A percentile compares a stretch with the other conserved stretches of the same genome.
Evolutionary conservation across 2,113 vertebrate species (phyloP).

Genomic region (Octodon degus): DNA sequence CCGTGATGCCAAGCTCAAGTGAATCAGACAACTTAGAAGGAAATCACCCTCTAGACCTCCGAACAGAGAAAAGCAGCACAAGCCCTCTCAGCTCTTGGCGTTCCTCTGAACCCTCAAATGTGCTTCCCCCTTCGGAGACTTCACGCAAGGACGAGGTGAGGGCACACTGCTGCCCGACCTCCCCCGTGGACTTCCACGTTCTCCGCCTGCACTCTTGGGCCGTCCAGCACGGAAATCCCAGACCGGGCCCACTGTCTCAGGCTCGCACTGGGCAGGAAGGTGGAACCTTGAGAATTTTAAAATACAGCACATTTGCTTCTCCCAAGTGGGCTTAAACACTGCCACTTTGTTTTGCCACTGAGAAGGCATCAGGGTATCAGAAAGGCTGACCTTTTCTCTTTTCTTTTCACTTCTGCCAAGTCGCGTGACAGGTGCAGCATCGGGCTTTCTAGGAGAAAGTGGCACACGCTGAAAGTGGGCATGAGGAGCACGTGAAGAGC

Average conservation of each 20-base stretch:
- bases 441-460: background rate
- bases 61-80: background rate
- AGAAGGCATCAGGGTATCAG: background rate
- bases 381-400: background rate
- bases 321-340: background rate
- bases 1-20: background rate
- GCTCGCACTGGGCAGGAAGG: background rate
- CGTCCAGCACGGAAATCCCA: background rate
- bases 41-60: background rate
- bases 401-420: conserved; percentile 27
- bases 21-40: background rate
- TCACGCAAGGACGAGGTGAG: background rate
- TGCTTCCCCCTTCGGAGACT: background rate
- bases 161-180: background rate
- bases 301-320: background rate
- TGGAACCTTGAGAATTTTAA: background rate
- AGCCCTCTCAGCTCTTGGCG: background rate
- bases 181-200: background rate
- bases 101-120: background rate
- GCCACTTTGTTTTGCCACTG: background rate
- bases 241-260: background rate
- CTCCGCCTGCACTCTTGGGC: background rate
- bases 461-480: background rate
- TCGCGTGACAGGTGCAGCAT: background rate
- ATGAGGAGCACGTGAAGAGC: background rate